Evolutionary conservation across 2,113 vertebrate genomes (phyloP).

Genomic region (Balaeniceps rex): DNA sequence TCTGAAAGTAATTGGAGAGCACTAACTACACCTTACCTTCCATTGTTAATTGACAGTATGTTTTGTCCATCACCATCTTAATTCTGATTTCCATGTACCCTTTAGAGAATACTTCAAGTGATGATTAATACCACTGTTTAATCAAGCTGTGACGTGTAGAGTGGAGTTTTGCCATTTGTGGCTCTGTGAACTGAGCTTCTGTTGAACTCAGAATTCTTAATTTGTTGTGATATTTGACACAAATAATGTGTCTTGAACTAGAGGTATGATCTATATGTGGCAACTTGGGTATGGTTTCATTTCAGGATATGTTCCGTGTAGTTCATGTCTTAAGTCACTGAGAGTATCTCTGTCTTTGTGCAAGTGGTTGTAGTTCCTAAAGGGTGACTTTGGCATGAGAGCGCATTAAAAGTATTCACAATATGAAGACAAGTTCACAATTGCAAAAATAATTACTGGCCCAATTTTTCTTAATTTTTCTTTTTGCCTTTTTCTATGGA

Average conservation of each 20-base stretch:
- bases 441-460: background rate
- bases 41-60: background rate
- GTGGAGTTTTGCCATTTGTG: background rate
- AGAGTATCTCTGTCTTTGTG: background rate
- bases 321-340: background rate
- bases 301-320: background rate
- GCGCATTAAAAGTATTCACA: background rate
- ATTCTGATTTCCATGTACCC: background rate
- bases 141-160: background rate
- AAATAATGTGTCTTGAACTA: background rate
- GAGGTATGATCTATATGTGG: background rate
- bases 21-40: background rate
- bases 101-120: background rate
- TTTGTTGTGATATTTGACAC: background rate
- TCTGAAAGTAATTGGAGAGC: background rate
- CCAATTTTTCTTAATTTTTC: background rate
- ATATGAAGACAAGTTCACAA: background rate
- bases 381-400: background rate
- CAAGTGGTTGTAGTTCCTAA: background rate
- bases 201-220: background rate
- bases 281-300: background rate
- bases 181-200: background rate
- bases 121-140: background rate
- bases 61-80: background rate
- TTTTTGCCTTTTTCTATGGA: background rate